Base-by-base conservation (phyloP, 2,797 vertebrate species). In the Lacerta bilineata region DNA sequence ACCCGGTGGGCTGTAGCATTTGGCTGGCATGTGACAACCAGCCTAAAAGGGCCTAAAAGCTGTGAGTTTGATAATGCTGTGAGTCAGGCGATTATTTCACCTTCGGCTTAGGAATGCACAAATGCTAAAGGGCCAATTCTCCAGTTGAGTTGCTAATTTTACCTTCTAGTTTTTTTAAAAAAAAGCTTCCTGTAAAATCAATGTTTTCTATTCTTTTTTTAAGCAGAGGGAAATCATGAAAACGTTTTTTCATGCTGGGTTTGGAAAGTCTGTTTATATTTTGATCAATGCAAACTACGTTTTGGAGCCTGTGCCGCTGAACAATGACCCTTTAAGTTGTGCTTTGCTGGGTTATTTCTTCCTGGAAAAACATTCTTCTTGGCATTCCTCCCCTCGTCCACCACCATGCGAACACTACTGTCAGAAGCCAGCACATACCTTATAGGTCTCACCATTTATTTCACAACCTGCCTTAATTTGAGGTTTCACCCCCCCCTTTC, bases 381-480 rank as follows among this genome's bases (percentile, higher is more conserved):
- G 91, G 93, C 92, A 93, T 93, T 61, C 0, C 80, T 93, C 86
- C 87, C 91, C 11, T 10, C 39, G 86, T 33, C 17, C 90, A 89
- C 77, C 43, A 11, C 89, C 91, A 68, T 76, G 88, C 89, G 90
- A 92, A 94, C 93, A 88, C 90, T 95, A 94, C 94, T 20, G 76
- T 84, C 91, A 92, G 92, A 75, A 92, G 87, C 93, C 90, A 84
- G 88, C 72, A 4, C 93, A 91, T 92, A 93, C 89, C n/a, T 94
- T 87, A 92, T 82, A 92, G 89, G 66, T 94, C 91, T 94, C 89
- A 84, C 90, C 93, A 93, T 95, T 95, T 95, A 94, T 94, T 96
- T 96, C 92, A 89, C 91, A 94, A 94, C 93, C 92, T 93, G 93
- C 93, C 86, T 93, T 88, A 93, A 93, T 91, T 85, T 92, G 95